Evolutionary conservation across 2,797 vertebrate genomes (phyloP), one percentile per base, ranked within the genome.

Genomic region (Tadarida brasiliensis): DNA sequence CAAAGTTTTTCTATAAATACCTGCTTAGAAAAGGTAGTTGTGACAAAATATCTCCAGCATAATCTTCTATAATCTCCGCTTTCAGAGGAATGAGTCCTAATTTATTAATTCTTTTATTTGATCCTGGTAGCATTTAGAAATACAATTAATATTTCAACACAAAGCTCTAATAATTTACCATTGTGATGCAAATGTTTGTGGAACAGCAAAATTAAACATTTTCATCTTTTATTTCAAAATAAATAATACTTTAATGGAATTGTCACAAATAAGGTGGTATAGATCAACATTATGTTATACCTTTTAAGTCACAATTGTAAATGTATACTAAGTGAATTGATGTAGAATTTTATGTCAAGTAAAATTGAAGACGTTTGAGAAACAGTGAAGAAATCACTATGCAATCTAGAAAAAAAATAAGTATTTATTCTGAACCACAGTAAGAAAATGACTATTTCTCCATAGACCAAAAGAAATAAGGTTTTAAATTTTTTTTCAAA

Each of bases 21-120:
- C 97, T 98, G 90, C 96, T 86, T 96, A 98, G 91, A 92, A 97
- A 82, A 77, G 94, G 97, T 16, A 98, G 63, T 22, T 97, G 71
- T 93, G 97, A 91, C 87, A 98, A 96, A 96, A 98, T 94, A 91
- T 97, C 97, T 90, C 97, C 97, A 94, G 94, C 97, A 89, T 97
- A 98, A 35, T 95, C 82, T 91, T 98, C 67, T 78, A 97, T 95
- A 91, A 98, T 51, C n/a, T 95, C 78, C 76, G 87, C 98, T 81
- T 95, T 96, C 74, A 98, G 39, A 39, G 97, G 84, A 59, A 98
- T 97, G 61, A 98, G 80, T 54, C 97, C 95, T 85, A 81, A 85
- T 24, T 68, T 93, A 19, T 95, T 87, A 84, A 98, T 96, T 85
- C 95, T 47, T 84, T 93, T 67, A 85, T 88, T 35, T 65, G 10